These are phyloP conservation scores for Theonella swinhoei DNA, from an alignment of 37 sponge, comb jelly and placozoan species.

Conservation along the genomic window DNA sequence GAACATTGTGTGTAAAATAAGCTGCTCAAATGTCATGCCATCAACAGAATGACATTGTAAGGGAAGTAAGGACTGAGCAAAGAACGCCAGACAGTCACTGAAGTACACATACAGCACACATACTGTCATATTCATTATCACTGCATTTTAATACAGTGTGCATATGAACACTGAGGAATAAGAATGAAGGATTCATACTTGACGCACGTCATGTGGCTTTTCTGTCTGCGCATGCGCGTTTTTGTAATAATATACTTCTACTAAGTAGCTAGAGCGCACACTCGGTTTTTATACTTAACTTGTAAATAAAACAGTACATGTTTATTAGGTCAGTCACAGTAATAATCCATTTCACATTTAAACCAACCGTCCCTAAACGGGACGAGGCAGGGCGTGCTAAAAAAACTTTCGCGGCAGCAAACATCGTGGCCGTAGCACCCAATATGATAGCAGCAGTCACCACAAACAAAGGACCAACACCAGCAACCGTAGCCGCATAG, in stretches of 20 bases:
- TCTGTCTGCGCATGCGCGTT: no score
- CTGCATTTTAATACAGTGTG: no score
- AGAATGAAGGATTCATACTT: no score
- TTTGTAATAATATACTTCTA: no score
- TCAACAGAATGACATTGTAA: slow-evolving; percentile 22
- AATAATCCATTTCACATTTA: slow-evolving; percentile 54
- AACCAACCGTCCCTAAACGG: slow-evolving; percentile 63
- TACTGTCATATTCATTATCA: no score
- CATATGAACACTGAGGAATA: no score
- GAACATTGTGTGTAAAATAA: neutral
- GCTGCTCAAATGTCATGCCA: neutral
- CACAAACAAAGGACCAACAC: slow-evolving; percentile 89
- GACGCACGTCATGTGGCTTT: no score
- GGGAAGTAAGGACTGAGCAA: slow-evolving; percentile 6
- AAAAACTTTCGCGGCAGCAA: slow-evolving; percentile 67
- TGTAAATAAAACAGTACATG: no score
- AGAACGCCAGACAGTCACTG: no score
- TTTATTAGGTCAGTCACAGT: slow-evolving; percentile 25
- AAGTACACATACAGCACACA: no score
- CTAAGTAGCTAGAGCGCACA: no score
- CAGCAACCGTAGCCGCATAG: slow-evolving; percentile 74
- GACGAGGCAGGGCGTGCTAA: slow-evolving; percentile 52
- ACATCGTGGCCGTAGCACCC: slow-evolving; percentile 86
- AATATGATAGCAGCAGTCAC: slow-evolving; percentile 85
- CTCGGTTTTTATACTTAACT: no score